These are phyloP conservation scores for Physeter macrocephalus DNA, from an alignment of 2,113 vertebrate species.

Conservation along the genomic window DNA sequence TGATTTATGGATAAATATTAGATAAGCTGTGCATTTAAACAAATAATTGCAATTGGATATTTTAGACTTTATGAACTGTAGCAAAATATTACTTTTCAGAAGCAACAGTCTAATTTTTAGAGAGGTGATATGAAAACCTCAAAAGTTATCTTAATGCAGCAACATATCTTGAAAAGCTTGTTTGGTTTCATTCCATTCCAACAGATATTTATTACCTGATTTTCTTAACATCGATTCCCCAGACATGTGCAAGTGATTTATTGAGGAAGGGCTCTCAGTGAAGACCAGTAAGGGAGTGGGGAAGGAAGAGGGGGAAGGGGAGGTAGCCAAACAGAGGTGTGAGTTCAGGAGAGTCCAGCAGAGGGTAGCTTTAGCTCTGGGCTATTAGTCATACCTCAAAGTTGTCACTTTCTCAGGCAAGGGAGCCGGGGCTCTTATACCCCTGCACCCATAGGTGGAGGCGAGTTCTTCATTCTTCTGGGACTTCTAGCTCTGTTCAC, in stretches of 20 bases:
- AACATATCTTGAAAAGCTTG: neutral
- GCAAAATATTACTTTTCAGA: neutral
- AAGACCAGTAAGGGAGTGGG: neutral
- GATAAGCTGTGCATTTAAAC: neutral
- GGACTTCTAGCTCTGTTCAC: neutral
- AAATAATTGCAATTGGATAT: neutral
- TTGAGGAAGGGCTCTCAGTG: neutral
- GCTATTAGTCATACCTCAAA: neutral
- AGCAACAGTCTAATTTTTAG: neutral
- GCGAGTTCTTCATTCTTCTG: neutral
- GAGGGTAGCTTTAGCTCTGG: neutral
- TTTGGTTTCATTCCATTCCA: neutral
- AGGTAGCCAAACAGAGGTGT: neutral
- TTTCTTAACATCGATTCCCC: neutral
- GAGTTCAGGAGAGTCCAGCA: neutral
- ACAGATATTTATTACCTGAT: neutral
- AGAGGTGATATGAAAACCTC: neutral
- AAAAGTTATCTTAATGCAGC: neutral
- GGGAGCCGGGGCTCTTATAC: neutral
- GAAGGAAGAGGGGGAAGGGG: neutral
- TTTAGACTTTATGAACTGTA: slow-evolving; percentile 16
- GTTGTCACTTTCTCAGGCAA: neutral
- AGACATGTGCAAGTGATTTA: neutral
- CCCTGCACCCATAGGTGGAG: fast-evolving
- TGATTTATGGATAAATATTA: neutral